Evolutionary conservation across 2,797 vertebrate species (phyloP).

Genomic region (Valencia hispanica): DNA sequence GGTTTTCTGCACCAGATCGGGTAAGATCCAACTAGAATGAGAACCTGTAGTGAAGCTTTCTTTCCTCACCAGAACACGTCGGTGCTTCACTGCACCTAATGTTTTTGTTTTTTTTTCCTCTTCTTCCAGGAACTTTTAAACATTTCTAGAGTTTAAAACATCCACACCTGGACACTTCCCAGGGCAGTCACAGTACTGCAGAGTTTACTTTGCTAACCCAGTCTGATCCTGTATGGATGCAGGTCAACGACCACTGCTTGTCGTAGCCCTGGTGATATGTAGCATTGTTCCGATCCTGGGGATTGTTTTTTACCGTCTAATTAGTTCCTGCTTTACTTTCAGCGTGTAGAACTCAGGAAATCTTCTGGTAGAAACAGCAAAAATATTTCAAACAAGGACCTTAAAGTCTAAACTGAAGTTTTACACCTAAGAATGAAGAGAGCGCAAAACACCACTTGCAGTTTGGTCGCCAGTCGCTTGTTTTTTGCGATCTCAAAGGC

Average conservation of each 20-base stretch:
- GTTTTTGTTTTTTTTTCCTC: neutral
- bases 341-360: neutral
- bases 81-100: neutral
- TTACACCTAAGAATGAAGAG: too few relatives aligned
- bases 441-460: too few relatives aligned
- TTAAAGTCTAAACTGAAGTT: too few relatives aligned
- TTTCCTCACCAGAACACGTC: neutral
- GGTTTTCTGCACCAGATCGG: neutral
- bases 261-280: neutral
- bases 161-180: constrained; percentile 23
- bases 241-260: neutral
- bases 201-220: constrained; percentile 18
- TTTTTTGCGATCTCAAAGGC: too few relatives aligned
- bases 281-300: neutral
- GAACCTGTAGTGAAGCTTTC: neutral
- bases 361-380: neutral
- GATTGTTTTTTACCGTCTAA: neutral
- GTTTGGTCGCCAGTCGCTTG: too few relatives aligned
- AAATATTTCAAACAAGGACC: neutral
- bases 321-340: neutral
- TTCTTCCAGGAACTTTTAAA: neutral
- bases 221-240: constrained; percentile 10
- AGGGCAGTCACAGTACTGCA: neutral
- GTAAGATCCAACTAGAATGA: neutral
- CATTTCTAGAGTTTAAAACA: neutral